These are phyloP conservation scores for Phocoena sinus DNA, from an alignment of 2,113 vertebrate species.

Conservation along the genomic window DNA sequence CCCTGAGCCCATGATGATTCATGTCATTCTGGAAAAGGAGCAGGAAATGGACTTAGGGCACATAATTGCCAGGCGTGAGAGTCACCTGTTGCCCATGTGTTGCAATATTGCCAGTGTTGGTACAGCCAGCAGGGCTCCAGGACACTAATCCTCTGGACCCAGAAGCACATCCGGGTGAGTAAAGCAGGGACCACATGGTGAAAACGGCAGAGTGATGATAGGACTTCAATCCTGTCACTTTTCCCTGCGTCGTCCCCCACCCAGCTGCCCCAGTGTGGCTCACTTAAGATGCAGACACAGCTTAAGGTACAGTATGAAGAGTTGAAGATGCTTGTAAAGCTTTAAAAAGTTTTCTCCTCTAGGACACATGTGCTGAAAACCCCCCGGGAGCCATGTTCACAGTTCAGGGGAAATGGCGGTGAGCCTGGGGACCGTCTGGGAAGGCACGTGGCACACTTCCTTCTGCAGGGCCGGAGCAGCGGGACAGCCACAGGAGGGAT, in stretches of 20 bases:
- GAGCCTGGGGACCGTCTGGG: not conserved
- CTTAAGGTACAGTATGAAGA: accelerated
- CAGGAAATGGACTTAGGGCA: too few species aligned
- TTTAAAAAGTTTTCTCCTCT: not conserved
- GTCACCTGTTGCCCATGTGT: not conserved
- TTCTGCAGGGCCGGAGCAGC: not conserved
- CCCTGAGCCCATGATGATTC: accelerated
- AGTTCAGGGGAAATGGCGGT: not conserved
- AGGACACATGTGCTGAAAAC: not conserved
- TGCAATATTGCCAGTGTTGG: not conserved
- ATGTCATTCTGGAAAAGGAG: too few species aligned
- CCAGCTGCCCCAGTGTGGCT: accelerated
- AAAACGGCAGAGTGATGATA: accelerated
- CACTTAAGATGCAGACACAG: accelerated
- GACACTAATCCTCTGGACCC: too few species aligned
- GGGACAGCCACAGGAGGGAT: accelerated
- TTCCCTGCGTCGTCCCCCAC: accelerated
- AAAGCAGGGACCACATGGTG: accelerated
- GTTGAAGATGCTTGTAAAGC: not conserved
- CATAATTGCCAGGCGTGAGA: accelerated
- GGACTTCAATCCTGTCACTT: too few species aligned
- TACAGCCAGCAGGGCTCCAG: not conserved
- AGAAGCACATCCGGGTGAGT: accelerated
- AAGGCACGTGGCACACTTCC: not conserved
- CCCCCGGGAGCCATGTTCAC: not conserved